Evolutionary conservation across 2,888 invertebrate genomes (phyloP).

Genomic region (Glyphotaelius pellucidus): DNA sequence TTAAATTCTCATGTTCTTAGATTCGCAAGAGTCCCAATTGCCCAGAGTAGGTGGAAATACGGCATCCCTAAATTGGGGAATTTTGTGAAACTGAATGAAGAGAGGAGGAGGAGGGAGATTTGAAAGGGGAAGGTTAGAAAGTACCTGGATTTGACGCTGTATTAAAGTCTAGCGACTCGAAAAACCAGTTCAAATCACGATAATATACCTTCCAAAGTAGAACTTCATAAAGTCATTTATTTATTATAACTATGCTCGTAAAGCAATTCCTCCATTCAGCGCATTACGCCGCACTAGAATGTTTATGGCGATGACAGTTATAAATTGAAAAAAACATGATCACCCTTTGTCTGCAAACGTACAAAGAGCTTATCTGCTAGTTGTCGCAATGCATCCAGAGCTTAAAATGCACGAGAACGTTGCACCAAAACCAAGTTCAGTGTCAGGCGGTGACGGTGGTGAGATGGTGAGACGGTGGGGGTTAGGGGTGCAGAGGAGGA

Average conservation of each 20-base stretch:
- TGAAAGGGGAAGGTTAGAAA: not conserved
- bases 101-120: not conserved
- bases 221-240: not conserved
- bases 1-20: not conserved
- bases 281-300: not conserved
- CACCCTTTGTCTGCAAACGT: not conserved
- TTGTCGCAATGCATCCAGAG: not conserved
- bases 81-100: not conserved
- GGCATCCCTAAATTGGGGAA: not conserved
- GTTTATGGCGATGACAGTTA: not conserved
- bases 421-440: constrained; percentile 60
- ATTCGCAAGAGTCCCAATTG: not conserved
- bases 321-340: not conserved
- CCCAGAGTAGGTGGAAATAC: not conserved
- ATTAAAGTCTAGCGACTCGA: too few relatives aligned
- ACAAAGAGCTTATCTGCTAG: not conserved
- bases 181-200: too few relatives aligned
- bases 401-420: constrained; percentile 35
- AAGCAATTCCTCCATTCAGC: not conserved
- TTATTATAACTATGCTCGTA: not conserved
- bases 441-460: constrained; percentile 57
- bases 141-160: not conserved
- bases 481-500: not conserved
- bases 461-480: constrained; percentile 16
- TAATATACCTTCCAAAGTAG: not conserved